Percentiles rank a stretch among this genome's conserved stretches.
These are phyloP conservation scores for Sinocyclocheilus grahami DNA, from an alignment of 2,113 vertebrate genomes.

Conservation along the genomic window DNA sequence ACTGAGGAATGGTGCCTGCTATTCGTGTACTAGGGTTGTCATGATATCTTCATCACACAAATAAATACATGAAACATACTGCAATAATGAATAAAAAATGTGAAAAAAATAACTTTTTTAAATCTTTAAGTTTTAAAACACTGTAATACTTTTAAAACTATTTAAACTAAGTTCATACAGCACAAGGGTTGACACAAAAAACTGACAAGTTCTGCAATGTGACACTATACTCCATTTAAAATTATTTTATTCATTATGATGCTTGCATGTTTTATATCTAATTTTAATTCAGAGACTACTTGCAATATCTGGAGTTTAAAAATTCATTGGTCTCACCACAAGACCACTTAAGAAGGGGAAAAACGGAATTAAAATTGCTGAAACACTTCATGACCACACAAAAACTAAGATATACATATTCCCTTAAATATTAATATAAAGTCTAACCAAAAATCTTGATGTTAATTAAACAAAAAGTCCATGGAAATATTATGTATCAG, in stretches of 20 bases:
- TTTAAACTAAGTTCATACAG: neutral
- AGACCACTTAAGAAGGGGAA: neutral
- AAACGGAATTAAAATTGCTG: neutral
- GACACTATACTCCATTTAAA: neutral
- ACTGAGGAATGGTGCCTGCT: conserved; percentile 16
- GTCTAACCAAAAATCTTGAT: neutral
- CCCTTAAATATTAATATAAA: neutral
- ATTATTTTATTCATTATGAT: conserved; percentile 5
- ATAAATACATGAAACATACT: too few species aligned
- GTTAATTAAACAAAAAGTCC: neutral
- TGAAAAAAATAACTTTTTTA: neutral
- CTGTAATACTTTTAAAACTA: too few species aligned
- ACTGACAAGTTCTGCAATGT: neutral
- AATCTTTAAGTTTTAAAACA: neutral
- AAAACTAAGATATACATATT: neutral
- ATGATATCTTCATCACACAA: neutral
- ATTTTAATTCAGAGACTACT: neutral
- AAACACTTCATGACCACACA: neutral
- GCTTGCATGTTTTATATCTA: neutral
- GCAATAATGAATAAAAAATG: too few species aligned
- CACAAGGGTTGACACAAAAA: neutral
- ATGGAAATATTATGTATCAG: neutral
- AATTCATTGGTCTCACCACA: conserved; percentile 4
- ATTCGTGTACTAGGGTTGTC: neutral
- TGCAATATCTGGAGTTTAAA: neutral